Conservation (phyloP, 2,888 invertebrate genomes). For the Cordilura impudica region DNA sequence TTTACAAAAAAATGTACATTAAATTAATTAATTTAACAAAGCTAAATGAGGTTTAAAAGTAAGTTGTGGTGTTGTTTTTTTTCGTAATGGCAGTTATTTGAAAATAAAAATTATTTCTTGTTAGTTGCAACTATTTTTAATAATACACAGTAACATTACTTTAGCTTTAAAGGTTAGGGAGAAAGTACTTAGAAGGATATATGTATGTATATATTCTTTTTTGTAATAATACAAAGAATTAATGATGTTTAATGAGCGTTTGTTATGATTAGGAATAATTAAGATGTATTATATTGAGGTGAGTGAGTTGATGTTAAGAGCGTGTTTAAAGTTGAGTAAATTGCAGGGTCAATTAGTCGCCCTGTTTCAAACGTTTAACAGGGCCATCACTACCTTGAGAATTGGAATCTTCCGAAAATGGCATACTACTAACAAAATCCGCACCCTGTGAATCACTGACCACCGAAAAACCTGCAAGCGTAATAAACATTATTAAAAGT, state of each 20-base stretch:
- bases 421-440: conserved; percentile 91
- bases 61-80: neutral
- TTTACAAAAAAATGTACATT: neutral
- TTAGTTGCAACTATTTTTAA: conserved; percentile 23
- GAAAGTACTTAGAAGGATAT: neutral
- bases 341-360: conserved; percentile 68
- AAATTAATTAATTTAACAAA: neutral
- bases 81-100: conserved; percentile 42
- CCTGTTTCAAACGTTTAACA: conserved; percentile 88
- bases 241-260: neutral
- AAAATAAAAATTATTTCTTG: neutral
- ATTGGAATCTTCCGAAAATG: conserved; percentile 94
- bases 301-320: neutral
- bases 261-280: neutral
- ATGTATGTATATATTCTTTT: neutral
- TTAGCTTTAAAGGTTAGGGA: conserved; percentile 7
- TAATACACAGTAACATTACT: conserved; percentile 47
- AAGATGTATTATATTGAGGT: neutral
- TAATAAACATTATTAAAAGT: too few species aligned
- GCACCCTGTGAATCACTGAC: conserved; percentile 94
- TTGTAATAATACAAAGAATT: neutral
- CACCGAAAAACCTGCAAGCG: conserved; percentile 87
- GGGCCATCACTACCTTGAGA: conserved; percentile 89
- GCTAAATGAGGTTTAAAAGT: neutral
- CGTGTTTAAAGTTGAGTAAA: conserved; percentile 1